Conservation (phyloP, 2,113 vertebrate species). For the Barbus barbus region DNA sequence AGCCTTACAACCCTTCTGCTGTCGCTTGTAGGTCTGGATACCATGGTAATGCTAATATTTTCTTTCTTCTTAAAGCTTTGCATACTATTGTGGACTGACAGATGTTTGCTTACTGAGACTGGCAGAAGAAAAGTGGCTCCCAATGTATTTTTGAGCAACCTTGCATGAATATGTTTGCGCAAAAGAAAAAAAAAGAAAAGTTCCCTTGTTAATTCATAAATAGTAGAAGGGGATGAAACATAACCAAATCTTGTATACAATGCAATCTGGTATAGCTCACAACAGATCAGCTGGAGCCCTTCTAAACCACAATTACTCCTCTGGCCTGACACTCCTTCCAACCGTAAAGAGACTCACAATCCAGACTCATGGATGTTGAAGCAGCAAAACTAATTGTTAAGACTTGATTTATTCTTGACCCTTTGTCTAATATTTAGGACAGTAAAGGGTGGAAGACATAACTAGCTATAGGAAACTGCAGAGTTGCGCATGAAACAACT, state of each 20-base stretch:
- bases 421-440: not conserved
- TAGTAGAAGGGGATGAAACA: not conserved
- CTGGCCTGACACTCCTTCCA: not conserved
- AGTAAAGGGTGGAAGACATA: not conserved
- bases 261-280: not conserved
- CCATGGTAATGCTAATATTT: not conserved
- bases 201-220: not conserved
- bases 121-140: not conserved
- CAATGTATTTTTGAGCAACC: not conserved
- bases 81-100: conserved; percentile 7
- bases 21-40: conserved; percentile 18
- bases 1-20: conserved; percentile 24
- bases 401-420: not conserved
- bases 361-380: not conserved
- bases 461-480: not conserved
- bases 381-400: not conserved
- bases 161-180: not conserved
- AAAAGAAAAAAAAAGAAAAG: not conserved
- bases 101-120: not conserved
- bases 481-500: not conserved
- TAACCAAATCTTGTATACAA: not conserved
- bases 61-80: not conserved
- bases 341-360: not conserved
- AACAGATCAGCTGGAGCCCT: conserved; percentile 23
- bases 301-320: not conserved